These are phyloP conservation scores for Margaritifera margaritifera DNA, from an alignment of 2,888 invertebrate genomes.

Conservation along the genomic window DNA sequence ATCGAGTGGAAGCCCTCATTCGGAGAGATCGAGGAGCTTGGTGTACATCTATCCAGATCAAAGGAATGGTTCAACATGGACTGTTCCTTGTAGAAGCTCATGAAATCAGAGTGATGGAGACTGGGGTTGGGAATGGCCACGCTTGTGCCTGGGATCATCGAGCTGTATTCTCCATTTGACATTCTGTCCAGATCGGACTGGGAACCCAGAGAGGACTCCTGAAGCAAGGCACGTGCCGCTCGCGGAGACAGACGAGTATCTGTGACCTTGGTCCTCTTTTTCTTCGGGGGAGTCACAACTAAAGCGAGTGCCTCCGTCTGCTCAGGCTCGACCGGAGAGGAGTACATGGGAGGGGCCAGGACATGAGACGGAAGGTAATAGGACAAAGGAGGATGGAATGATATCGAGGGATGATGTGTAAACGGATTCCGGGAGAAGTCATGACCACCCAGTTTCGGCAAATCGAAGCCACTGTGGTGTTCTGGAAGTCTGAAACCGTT, in stretches of 20 bases:
- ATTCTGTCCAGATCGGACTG: slow-evolving; percentile 44
- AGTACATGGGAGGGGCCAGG: slow-evolving; percentile 54
- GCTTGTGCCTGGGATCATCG: slow-evolving; percentile 92
- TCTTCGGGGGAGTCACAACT: slow-evolving; percentile 92
- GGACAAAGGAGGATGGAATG: slow-evolving; percentile 76
- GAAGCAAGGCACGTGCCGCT: slow-evolving; percentile 65
- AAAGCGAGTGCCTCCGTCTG: slow-evolving; percentile 88
- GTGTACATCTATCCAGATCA: slow-evolving; percentile 54
- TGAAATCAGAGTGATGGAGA: slow-evolving; percentile 78
- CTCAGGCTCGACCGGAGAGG: slow-evolving; percentile 59
- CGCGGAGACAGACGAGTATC: slow-evolving; percentile 72
- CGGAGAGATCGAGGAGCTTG: slow-evolving; percentile 58
- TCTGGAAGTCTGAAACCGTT: slow-evolving; percentile 30
- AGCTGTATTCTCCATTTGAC: slow-evolving; percentile 76
- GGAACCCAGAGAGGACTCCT: slow-evolving; percentile 55
- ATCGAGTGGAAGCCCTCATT: slow-evolving; percentile 44
- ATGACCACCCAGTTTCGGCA: slow-evolving; percentile 43
- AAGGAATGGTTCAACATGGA: slow-evolving; percentile 55
- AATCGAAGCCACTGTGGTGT: slow-evolving; percentile 57
- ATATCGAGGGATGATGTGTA: slow-evolving; percentile 66
- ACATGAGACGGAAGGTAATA: slow-evolving; percentile 74
- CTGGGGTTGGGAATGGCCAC: slow-evolving; percentile 98
- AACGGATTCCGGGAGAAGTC: slow-evolving; percentile 50
- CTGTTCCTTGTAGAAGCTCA: slow-evolving; percentile 73
- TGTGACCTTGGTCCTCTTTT: slow-evolving; percentile 96